Evolutionary conservation across 1,140 invertebrate species (phyloP).

Genomic region (Pachypsylla venusta): DNA sequence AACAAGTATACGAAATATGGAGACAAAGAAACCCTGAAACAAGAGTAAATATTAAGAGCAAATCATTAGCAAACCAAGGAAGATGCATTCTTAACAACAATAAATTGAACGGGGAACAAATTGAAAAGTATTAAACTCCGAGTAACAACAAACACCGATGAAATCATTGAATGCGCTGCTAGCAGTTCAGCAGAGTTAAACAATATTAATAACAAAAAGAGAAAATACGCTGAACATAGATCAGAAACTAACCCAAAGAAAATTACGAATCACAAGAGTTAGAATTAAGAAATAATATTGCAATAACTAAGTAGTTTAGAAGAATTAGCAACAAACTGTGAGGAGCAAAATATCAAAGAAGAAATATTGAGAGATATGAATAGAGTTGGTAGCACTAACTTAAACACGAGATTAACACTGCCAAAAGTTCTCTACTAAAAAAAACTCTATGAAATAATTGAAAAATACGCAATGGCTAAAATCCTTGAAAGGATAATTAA

Average conservation of each 20-base stretch:
- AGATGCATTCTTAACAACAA: neutral
- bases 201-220: neutral
- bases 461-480: no score
- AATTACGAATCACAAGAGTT: neutral
- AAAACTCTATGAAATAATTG: neutral
- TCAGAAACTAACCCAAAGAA: neutral
- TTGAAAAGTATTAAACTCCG: neutral
- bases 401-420: neutral
- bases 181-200: neutral
- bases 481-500: no score
- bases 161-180: neutral
- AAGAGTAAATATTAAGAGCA: neutral
- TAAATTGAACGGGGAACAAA: neutral
- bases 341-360: neutral
- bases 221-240: neutral
- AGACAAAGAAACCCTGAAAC: neutral
- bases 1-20: slow-evolving; percentile 1
- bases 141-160: neutral
- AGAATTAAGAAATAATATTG: neutral
- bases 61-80: neutral
- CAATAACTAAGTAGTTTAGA: neutral
- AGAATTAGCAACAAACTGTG: neutral
- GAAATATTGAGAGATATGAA: neutral
- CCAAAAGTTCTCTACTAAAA: neutral
- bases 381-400: neutral